Conservation (phyloP, 2,113 vertebrate genomes). For the Scalopus aquaticus region DNA sequence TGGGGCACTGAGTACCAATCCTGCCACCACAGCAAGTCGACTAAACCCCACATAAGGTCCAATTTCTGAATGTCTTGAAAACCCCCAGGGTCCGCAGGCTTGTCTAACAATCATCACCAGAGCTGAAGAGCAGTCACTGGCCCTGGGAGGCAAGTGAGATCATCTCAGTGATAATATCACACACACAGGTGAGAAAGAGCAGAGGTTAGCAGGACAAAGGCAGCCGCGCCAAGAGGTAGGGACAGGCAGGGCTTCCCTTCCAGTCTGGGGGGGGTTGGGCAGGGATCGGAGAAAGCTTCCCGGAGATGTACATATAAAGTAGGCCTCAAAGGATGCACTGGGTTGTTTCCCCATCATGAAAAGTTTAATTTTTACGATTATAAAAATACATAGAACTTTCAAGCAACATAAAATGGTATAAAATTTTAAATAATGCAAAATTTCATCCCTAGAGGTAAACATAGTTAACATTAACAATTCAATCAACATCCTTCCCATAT, state of each 20-base stretch:
- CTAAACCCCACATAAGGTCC: neutral
- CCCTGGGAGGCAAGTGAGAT: neutral
- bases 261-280: neutral
- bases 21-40: neutral
- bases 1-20: neutral
- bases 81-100: neutral
- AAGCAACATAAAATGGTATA: constrained; percentile 58
- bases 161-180: neutral
- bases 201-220: neutral
- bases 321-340: neutral
- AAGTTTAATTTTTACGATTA: constrained; percentile 67
- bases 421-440: constrained; percentile 59
- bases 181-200: neutral
- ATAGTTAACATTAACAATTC: constrained; percentile 10
- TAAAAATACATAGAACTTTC: constrained; percentile 61
- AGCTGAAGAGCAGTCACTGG: neutral
- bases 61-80: neutral
- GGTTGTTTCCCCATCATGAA: constrained; percentile 4
- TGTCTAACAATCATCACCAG: neutral
- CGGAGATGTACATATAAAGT: neutral
- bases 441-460: neutral
- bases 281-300: neutral
- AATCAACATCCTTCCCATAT: constrained; percentile 15
- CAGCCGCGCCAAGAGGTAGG: neutral
- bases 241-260: neutral